Evolutionary conservation across 2,113 vertebrate species (phyloP), one percentile per base, ranked within the genome.

Genomic region (Lonchura striata): DNA sequence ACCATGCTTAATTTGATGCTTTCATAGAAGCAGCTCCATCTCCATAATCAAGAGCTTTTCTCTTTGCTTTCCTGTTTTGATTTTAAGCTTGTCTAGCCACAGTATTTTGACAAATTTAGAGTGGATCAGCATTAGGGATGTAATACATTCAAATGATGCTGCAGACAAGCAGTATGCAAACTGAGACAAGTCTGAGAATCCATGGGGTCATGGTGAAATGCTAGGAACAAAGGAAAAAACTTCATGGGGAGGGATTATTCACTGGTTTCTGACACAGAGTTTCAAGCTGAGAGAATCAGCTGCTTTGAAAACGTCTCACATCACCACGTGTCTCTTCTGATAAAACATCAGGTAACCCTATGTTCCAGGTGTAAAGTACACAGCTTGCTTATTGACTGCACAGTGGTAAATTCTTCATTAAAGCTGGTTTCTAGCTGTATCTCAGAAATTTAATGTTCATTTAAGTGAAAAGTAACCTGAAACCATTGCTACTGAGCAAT

Each of bases 391-490:
- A 90, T 75, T 81, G 71, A 74, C 85, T 27, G n/a, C 52, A 60
- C 79, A 83, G 92, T 22, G 42, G 79, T 39, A 74, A 88, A 66
- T 41, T 85, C 76, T 88, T 88, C 80, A 88, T 88, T 90, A 90
- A 86, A 90, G 60, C 16, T 70, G 17, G 7, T 87, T 94, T 95
- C 47, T 80, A 66, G 33, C 30, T 84, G 22, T n/a, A 75, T 46
- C 89, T 89, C 69, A 85, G 81, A 92, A 92, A 66, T 16, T 10
- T 50, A 76, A 91, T 69, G 57, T 42, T 91, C 86, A 79, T 82
- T 91, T 94, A 57, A 82, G 65, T 57, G 54, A 57, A 95, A 82
- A 91, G 61, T 85, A 74, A 89, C 74, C 70, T 72, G n/a, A 92
- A 92, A 87, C 21, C 47, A 65, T 39, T 72, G 65, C 65, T 85